Evolutionary conservation across 2,113 vertebrate species (phyloP).

Genomic region (Syrrhaptes paradoxus): DNA sequence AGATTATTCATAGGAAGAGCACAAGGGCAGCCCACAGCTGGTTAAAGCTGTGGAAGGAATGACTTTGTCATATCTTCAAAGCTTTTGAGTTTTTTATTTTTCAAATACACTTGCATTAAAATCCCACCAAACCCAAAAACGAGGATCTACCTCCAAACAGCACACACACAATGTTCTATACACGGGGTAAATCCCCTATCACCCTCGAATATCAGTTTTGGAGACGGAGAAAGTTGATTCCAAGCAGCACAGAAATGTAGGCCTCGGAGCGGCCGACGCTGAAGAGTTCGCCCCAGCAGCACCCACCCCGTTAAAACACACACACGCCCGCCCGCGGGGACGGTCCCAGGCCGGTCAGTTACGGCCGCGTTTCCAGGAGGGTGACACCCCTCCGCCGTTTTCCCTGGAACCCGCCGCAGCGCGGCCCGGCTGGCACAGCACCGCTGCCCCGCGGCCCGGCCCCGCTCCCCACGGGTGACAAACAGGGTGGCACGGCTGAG

Average conservation of each 20-base stretch:
- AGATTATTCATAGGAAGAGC: background rate
- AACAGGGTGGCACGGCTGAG: background rate
- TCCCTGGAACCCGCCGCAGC: fast-evolving
- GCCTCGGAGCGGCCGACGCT: fast-evolving
- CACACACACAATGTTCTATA: fast-evolving
- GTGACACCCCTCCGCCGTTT: fast-evolving
- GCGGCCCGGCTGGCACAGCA: too few species aligned
- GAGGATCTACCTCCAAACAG: background rate
- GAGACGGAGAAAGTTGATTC: too few species aligned
- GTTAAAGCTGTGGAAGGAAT: background rate
- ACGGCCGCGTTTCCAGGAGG: background rate
- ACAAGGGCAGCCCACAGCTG: background rate
- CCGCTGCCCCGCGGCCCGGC: background rate
- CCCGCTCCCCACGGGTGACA: background rate
- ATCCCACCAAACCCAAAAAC: background rate
- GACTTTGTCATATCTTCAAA: background rate
- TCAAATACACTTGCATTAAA: background rate
- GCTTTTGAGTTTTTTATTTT: background rate
- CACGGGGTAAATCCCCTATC: background rate
- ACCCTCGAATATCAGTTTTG: fast-evolving
- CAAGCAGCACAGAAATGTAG: background rate
- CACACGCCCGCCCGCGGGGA: fast-evolving
- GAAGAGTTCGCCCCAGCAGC: background rate
- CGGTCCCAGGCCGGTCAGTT: fast-evolving
- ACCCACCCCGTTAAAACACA: too few species aligned